Base-by-base conservation (phyloP, 2,113 vertebrate species). In the Gambusia holbrooki region DNA sequence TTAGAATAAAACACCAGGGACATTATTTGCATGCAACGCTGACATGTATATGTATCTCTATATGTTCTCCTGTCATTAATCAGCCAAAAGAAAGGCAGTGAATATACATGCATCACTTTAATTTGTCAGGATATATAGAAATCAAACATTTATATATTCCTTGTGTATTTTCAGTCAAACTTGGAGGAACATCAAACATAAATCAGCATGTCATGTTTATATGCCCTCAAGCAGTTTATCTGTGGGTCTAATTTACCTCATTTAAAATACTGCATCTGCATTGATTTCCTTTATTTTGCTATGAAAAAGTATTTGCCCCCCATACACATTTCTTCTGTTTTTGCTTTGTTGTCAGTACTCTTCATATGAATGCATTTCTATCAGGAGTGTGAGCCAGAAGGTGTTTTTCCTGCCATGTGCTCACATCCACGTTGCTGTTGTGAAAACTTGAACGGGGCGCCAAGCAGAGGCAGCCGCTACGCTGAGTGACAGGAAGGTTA, bases 401-500 rank as follows among this genome's bases (percentile, higher is more conserved):
- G 27, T 48, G 63, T 32, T 32, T 62, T 58, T 22, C 54, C 69
- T 30, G 28, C 13, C 61, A 8, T 68, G 63, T 29, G 17, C 71
- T 77, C 2, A 33, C 27, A 67, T 58, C 63, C 61, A 35, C 60
- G 42, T 45, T 30, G 30, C 32, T 83, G 63, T 66, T 64, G 54
- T 77, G 73, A 64, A 78, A 81, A 68, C 69, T 84, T 69, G 37
- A 68, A 66, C 51, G 35, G 73, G 62, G 72, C 62, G 61, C 69
- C 65, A 77, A 88, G 71, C 71, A 71, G 42, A 70, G 66, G 71
- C 78, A 37, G 80, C 71, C 65, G 75, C 78, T 51, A 11, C 5
- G 51, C 9, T 84, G 84, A 91, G 69, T 90, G 89, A 92, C 88
- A 88, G 83, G 76, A 69, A 88, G 90, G 89, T 89, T 92, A 89